Evolutionary conservation across 2,113 vertebrate species (phyloP), one percentile per base, ranked within the genome.

Genomic region (Neofelis nebulosa): DNA sequence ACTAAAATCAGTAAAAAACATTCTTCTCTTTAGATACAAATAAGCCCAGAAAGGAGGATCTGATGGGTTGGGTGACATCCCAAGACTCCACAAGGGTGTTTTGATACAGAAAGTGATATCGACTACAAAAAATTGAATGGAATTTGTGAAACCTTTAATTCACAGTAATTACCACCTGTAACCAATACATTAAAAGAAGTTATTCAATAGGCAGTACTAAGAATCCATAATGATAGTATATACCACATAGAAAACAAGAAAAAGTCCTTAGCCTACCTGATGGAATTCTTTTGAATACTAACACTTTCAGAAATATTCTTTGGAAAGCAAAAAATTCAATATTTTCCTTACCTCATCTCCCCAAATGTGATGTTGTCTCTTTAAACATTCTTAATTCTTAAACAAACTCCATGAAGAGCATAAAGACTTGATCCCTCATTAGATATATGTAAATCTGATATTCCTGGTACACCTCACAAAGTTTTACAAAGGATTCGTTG

Each of bases 361-460:
- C 23, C 25, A 82, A 83, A 36, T 63, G 36, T 11, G 95, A 95
- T 71, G 31, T 5, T 65, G 2, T 50, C 0, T 83, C 84, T 50
- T 41, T 78, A 48, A 27, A 91, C 3, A 82, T 78, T 41, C 36
- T 91, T 69, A 84, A 69, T 97, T 97, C 25, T 96, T 80, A 80
- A n/a, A 71, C 38, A 65, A 91, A 87, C 13, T 82, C 52, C 41
- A 45, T 73, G 33, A 79, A 41, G 25, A 86, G 69, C 25, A 85
- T 48, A 89, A 94, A 69, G 25, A 61, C 66, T 95, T 95, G 13
- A 78, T 69, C 23, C 1, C 41, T 96, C 33, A 41, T 55, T 81
- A 57, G n/a, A 5, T 88, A 52, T 41, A 45, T n/a, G 1, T 76
- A 85, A 91, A 82, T 96, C 61, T 96, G 83, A 2, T n/a, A 41